Evolutionary conservation across 2,888 invertebrate genomes (phyloP).

Genomic region (Augiades crinisus): DNA sequence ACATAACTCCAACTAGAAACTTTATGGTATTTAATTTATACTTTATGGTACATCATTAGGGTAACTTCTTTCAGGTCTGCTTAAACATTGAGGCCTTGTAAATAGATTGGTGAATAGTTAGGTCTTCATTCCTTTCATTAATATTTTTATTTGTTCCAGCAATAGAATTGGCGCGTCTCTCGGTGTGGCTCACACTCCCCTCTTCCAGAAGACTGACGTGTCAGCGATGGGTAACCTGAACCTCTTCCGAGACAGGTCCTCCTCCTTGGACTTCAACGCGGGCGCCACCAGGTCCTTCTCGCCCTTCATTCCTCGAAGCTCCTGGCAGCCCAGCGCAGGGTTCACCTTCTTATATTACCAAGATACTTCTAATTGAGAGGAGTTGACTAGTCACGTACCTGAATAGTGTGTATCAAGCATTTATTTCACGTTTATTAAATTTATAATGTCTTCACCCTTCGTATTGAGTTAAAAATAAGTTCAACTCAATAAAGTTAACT

Average conservation of each 20-base stretch:
- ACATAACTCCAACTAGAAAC: too few species aligned
- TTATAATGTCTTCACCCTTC: too few species aligned
- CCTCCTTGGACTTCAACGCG: conserved; percentile 44
- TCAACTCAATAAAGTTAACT: too few species aligned
- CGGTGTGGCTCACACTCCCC: conserved; percentile 39
- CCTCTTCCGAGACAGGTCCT: conserved; percentile 39
- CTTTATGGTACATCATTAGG: too few species aligned
- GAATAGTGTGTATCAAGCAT: not conserved
- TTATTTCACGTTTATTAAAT: too few species aligned
- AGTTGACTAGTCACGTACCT: not conserved
- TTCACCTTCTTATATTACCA: conserved; percentile 34
- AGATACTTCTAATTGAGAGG: conserved; percentile 30
- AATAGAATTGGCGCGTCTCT: conserved; percentile 43
- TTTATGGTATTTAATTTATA: too few species aligned
- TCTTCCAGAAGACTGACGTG: conserved; percentile 41
- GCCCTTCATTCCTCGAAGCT: conserved; percentile 38
- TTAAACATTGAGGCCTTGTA: too few species aligned
- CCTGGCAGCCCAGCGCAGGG: conserved; percentile 39
- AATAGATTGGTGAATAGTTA: too few species aligned
- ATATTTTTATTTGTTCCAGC: conserved; percentile 32
- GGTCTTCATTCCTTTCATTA: too few species aligned
- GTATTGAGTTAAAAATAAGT: too few species aligned
- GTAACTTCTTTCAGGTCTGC: too few species aligned
- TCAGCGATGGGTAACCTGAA: conserved; percentile 46
- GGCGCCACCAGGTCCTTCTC: conserved; percentile 39